phyloP scores from a whole-genome alignment of 2,888 invertebrate species.

The Hartigia nigra region DNA sequence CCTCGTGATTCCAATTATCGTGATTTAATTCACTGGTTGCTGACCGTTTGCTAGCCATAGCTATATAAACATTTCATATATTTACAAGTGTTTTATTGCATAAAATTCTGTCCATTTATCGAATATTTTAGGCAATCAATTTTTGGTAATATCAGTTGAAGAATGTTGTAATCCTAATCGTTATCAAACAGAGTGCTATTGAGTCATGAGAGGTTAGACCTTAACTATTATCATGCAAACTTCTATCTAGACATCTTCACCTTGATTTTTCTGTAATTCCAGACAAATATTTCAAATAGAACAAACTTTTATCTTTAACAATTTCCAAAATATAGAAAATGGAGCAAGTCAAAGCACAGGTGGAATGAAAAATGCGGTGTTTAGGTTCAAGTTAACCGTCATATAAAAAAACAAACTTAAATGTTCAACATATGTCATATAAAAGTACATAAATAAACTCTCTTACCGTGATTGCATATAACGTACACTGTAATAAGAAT shows the following conservation, averaged over 20 bases:
- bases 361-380: not conserved
- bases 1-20: conserved; percentile 87
- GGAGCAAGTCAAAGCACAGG: not conserved
- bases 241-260: not conserved
- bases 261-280: not conserved
- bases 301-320: not conserved
- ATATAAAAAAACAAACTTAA: not conserved
- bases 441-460: not conserved
- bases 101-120: not conserved
- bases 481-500: not conserved
- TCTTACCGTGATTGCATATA: not conserved
- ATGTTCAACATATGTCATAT: not conserved
- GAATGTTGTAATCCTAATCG: not conserved
- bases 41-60: conserved; percentile 79
- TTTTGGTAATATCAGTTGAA: not conserved
- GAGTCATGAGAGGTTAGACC: not conserved
- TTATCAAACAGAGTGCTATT: not conserved
- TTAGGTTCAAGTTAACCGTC: conserved; percentile 15
- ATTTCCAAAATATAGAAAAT: not conserved
- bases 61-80: conserved; percentile 12
- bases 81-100: not conserved
- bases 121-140: not conserved
- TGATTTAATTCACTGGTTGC: conserved; percentile 83
- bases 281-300: not conserved
- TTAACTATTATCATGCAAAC: not conserved